A percentile compares a stretch with the other conserved stretches of the same genome.
These are phyloP conservation scores for Calliphora vomitoria DNA, from an alignment of 2,888 invertebrate genomes.

Conservation along the genomic window DNA sequence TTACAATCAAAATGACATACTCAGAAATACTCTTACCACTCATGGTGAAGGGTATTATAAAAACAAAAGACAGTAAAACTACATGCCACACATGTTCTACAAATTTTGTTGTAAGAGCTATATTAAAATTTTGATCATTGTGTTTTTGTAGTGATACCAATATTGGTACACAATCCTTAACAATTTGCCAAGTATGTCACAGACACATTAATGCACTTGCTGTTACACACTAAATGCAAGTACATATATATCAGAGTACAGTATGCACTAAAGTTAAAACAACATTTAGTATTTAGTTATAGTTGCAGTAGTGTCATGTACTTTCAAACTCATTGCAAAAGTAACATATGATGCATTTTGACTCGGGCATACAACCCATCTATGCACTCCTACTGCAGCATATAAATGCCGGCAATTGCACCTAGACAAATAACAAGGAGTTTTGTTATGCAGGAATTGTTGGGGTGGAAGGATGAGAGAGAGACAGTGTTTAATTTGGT, in stretches of 20 bases:
- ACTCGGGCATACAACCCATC: neutral
- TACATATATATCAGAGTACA: no score
- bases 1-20: no score
- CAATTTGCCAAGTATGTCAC: constrained; percentile 60
- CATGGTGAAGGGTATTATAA: no score
- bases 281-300: constrained; percentile 11
- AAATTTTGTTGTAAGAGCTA: neutral
- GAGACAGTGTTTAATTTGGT: constrained; percentile 62
- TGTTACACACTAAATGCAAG: constrained; percentile 5
- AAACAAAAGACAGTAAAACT: neutral
- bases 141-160: constrained; percentile 37
- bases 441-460: neutral
- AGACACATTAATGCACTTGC: neutral
- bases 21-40: no score
- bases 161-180: constrained; percentile 46
- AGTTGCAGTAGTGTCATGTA: constrained; percentile 19
- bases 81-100: neutral
- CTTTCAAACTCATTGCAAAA: constrained; percentile 22
- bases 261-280: neutral
- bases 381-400: neutral
- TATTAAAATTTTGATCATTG: constrained; percentile 17
- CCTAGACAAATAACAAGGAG: neutral
- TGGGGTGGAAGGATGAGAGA: neutral
- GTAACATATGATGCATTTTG: constrained; percentile 67
- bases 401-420: neutral